Conservation (phyloP, 2,797 vertebrate species). For the Australoheros facetus region DNA sequence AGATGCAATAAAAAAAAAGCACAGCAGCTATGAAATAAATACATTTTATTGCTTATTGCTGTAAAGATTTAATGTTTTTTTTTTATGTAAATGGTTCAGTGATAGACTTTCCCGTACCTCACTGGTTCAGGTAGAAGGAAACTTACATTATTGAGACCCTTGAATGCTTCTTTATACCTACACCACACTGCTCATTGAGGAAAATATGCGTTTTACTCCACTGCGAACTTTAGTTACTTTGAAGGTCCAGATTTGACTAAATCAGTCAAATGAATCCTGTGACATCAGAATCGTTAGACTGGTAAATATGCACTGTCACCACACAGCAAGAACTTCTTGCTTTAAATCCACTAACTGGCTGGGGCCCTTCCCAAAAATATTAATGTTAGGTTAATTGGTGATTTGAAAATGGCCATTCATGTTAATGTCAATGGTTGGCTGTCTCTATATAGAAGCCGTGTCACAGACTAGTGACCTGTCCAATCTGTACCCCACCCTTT, state of each 20-base stretch:
- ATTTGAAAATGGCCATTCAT: no score
- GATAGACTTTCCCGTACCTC: not conserved
- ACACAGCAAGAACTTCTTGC: no score
- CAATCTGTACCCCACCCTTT: no score
- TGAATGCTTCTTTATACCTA: not conserved
- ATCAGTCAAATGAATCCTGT: not conserved
- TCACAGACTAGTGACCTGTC: no score
- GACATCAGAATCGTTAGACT: not conserved
- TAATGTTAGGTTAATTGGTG: no score
- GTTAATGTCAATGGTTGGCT: no score
- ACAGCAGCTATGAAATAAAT: not conserved
- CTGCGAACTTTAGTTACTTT: no score
- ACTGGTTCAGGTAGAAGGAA: not conserved
- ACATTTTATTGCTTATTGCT: no score
- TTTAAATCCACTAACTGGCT: no score
- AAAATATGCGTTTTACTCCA: not conserved
- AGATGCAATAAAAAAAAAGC: not conserved
- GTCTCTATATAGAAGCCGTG: no score
- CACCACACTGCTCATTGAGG: not conserved
- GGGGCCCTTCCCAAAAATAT: no score
- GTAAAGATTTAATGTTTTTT: not conserved
- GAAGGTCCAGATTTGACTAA: not conserved
- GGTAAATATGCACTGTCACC: not conserved
- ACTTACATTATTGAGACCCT: not conserved
- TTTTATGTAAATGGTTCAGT: not conserved